Evolutionary conservation across 2,113 vertebrate species (phyloP).

Genomic region (Periophthalmodon schlosseri): DNA sequence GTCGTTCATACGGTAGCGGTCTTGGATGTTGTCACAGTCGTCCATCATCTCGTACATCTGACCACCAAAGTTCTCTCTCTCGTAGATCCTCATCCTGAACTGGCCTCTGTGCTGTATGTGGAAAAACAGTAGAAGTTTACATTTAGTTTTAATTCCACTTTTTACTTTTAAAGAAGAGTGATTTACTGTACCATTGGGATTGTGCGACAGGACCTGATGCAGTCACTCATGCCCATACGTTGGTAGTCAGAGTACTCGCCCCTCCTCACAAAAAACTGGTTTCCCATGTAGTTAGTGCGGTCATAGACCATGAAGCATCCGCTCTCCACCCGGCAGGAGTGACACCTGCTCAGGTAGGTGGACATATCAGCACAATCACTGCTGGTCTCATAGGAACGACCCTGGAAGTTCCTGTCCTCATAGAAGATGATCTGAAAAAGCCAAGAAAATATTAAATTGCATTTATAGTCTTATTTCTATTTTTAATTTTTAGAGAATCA

Average conservation of each 20-base stretch:
- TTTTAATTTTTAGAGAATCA: neutral
- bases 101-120: constrained; percentile 70
- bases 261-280: constrained; percentile 73
- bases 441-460: neutral
- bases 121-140: neutral
- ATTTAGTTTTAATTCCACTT: neutral
- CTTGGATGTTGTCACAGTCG: constrained; percentile 77
- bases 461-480: neutral
- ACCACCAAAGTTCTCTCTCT: constrained; percentile 75
- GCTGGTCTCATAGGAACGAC: constrained; percentile 74
- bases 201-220: constrained; percentile 75
- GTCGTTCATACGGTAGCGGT: constrained; percentile 71
- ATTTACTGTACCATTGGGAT: constrained; percentile 73
- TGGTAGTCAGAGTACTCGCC: constrained; percentile 77
- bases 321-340: constrained; percentile 75
- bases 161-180: neutral
- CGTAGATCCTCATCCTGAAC: constrained; percentile 77
- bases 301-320: constrained; percentile 80
- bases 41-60: constrained; percentile 70
- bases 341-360: constrained; percentile 74
- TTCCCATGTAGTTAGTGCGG: constrained; percentile 69
- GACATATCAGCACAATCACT: constrained; percentile 73
- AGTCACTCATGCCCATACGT: constrained; percentile 75
- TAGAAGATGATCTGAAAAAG: constrained; percentile 73
- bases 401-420: constrained; percentile 79